phyloP scores from a whole-genome alignment of 2,113 vertebrate genomes.

The Forbesichthys papilliferus region DNA sequence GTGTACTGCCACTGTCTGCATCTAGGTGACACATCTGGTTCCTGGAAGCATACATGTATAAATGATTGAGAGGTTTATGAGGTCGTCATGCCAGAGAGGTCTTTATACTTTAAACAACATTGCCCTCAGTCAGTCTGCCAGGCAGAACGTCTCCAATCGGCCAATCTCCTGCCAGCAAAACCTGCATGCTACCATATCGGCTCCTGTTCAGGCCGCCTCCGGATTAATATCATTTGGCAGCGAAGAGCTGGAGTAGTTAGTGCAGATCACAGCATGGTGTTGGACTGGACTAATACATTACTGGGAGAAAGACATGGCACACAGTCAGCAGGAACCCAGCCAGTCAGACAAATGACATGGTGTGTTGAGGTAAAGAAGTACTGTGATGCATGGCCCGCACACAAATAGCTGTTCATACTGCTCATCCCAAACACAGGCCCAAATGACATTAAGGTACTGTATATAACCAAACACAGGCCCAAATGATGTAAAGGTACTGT shows the following conservation, averaged over 20 bases:
- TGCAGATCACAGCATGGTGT: conserved; percentile 19
- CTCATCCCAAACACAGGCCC: no score
- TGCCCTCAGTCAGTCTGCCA: conserved; percentile 18
- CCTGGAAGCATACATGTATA: conserved; percentile 39
- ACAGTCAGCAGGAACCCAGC: background rate
- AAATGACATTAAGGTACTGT: no score
- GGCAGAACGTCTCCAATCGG: conserved; percentile 10
- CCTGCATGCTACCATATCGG: conserved; percentile 25
- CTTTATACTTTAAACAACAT: conserved; percentile 47
- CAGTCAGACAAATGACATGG: conserved; percentile 15
- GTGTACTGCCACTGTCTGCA: background rate
- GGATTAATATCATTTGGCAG: conserved; percentile 47
- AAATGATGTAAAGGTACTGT: no score
- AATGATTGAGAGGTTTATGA: conserved; percentile 31
- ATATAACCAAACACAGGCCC: no score
- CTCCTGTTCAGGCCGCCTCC: conserved; percentile 30
- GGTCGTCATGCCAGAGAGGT: conserved; percentile 11
- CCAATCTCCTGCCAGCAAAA: conserved; percentile 13
- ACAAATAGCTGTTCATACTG: no score
- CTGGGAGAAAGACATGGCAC: conserved; percentile 24
- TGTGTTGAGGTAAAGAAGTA: conserved; percentile 7
- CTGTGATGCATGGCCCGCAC: conserved; percentile 1
- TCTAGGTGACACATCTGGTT: conserved; percentile 10
- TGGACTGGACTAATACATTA: conserved; percentile 4
- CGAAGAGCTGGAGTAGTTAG: conserved; percentile 20